Conservation (phyloP, 2,113 vertebrate species). For the Ochotona princeps region DNA sequence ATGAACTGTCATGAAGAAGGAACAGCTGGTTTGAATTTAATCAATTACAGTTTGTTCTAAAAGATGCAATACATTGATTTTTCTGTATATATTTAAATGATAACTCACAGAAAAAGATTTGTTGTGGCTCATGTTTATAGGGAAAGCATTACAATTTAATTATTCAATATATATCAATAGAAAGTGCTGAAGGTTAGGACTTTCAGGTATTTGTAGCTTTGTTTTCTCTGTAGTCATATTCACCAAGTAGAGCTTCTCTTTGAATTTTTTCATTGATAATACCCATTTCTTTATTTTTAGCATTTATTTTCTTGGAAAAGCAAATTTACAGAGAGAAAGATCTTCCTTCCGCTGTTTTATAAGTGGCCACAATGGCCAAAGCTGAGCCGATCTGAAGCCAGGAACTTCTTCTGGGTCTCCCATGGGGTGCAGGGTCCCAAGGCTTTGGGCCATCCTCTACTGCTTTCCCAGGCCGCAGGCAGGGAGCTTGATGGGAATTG, state of each 20-base stretch:
- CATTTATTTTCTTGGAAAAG: too few species aligned
- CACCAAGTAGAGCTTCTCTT: background rate
- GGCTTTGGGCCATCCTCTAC: too few species aligned
- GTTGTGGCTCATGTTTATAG: background rate
- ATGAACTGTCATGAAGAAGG: background rate
- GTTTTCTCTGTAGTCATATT: slow-evolving; percentile 1
- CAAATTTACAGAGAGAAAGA: too few species aligned
- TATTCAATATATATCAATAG: background rate
- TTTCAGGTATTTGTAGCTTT: background rate
- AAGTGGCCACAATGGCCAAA: too few species aligned
- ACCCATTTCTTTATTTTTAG: background rate
- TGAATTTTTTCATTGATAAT: slow-evolving; percentile 5
- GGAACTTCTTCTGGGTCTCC: too few species aligned
- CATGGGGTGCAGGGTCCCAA: too few species aligned
- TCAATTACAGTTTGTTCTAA: slow-evolving; percentile 12
- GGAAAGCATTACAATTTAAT: slow-evolving; percentile 30
- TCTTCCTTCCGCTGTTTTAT: too few species aligned
- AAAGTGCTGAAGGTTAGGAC: background rate
- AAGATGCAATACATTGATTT: background rate
- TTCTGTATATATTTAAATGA: background rate
- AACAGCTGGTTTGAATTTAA: background rate
- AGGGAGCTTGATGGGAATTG: too few species aligned
- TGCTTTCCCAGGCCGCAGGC: too few species aligned
- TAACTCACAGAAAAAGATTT: background rate
- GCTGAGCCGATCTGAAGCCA: too few species aligned